phyloP scores from a whole-genome alignment of 1,140 invertebrate species.

The Triops cancriformis region DNA sequence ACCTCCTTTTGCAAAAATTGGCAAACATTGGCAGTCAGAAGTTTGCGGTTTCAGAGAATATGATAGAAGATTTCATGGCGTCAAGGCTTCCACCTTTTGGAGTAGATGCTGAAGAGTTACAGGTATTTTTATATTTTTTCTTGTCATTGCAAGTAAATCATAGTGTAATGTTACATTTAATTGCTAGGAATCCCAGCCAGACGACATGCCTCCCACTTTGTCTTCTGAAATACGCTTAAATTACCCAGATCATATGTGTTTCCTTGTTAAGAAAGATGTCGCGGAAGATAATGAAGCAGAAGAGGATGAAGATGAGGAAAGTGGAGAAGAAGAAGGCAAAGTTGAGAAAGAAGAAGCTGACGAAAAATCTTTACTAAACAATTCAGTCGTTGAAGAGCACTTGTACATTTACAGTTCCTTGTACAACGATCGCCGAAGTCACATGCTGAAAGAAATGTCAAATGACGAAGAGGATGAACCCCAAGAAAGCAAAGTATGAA shows the following conservation, averaged over 20 bases:
- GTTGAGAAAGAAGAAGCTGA: background rate
- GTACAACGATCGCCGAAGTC: constrained; percentile 11
- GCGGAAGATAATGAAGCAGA: background rate
- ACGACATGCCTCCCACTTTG: constrained; percentile 13
- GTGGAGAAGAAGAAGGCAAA: background rate
- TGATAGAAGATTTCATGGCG: constrained; percentile 27
- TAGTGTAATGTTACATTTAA: background rate
- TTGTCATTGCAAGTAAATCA: too few relatives aligned
- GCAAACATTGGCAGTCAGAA: constrained; percentile 22
- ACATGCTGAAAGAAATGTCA: constrained; percentile 18
- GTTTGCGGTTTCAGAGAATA: constrained; percentile 22
- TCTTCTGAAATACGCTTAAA: constrained; percentile 23
- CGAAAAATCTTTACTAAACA: background rate
- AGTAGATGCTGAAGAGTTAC: constrained; percentile 19
- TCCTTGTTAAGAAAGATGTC: constrained; percentile 14
- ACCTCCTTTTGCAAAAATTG: constrained; percentile 23
- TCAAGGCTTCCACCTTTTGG: constrained; percentile 27
- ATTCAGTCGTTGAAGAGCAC: background rate
- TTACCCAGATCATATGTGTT: constrained; percentile 27
- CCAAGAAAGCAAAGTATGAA: background rate
- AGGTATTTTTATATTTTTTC: constrained; percentile 16
- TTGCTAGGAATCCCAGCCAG: constrained; percentile 16
- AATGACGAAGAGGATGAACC: constrained; percentile 5
- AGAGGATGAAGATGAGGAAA: background rate
- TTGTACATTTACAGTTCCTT: constrained; percentile 19